Evolutionary conservation across 2,797 vertebrate species (phyloP), one percentile per base, ranked within the genome.

Genomic region (Microhierax caerulescens): DNA sequence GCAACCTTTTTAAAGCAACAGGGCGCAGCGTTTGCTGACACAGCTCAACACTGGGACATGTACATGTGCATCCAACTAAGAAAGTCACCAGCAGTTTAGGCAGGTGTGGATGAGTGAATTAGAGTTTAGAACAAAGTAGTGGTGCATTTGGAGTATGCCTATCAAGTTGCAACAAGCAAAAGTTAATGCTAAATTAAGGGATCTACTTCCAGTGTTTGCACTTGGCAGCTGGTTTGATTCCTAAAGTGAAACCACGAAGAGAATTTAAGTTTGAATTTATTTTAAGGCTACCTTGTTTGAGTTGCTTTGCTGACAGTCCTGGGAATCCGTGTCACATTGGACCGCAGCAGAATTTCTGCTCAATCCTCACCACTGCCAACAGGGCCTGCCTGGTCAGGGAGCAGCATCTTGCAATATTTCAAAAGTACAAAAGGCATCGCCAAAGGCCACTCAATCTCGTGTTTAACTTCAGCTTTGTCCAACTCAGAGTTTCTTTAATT

Each of bases 161-260:
- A 64, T 96, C 97, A 94, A 95, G 97, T 86, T 83, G 50, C 53
- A 94, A 96, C 97, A 97, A 88, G 97, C 73, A 80, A 8, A 76
- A 85, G 63, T 56, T 78, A 77, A 90, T 37, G 64, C 78, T 85
- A 91, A 93, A 91, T 94, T 80, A 75, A 64, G 81, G 63, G 32
- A 85, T 86, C 80, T 50, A 39, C 89, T 97, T 93, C 92, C 85
- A 93, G 83, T 3, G 5, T 43, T 75, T 47, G 79, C 73, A 48
- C 72, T 88, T 92, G 75, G 90, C 92, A 94, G 72, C 28, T 32
- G 27, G 54, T 57, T 86, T 92, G 75, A 76, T 63, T 94, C 82
- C 77, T 88, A 25, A 95, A 72, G 72, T 34, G 83, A 92, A 96
- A 63, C 67, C 74, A 63, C 23, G 41, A 79, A 69, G 64, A 84